Evolutionary conservation across 2,888 invertebrate species (phyloP), one percentile per base, ranked within the genome.

Genomic region (Epinotia demarniana): DNA sequence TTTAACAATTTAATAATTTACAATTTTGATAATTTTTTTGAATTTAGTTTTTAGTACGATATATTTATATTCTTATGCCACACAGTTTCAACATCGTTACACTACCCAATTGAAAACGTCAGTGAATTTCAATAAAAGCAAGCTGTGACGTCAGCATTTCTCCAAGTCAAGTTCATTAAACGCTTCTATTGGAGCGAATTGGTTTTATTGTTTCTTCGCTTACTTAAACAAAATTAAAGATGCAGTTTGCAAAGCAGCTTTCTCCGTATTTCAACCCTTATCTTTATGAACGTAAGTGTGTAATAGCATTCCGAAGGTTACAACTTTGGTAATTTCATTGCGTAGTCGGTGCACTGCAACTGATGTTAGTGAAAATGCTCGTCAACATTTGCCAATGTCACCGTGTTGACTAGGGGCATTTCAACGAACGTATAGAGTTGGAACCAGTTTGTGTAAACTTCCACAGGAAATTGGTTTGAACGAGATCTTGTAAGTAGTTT

Each of bases 151-250:
- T 49, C 58, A 60, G 57, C 81, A 83, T 83, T 85, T 85, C 84
- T 80, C 81, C 78, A 81, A 88, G 88, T 90, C 90, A 88, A 84
- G 86, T 84, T 86, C 83, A 82, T 78, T 80, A 79, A 81, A 85
- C 85, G 82, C 82, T 83, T 85, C 85, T 89, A 91, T 91, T 90
- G 88, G 83, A 82, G 81, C 83, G 85, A 89, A 91, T 91, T 90
- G 87, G 80, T 81, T 82, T 81, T 82, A 82, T 84, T 85, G 81
- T 82, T 83, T 82, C 82, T 81, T 77, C 81, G 80, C 79, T 80
- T 80, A 78, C 80, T 79, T 73, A 77, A 74, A 79, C 81, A 77
- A 77, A 62, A 53, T 76, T 78, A 70, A 39, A 6, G 68, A 69
- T 72, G 67, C 76, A 8, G 33, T 27, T 58, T 57, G 27, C 12